phyloP scores from a whole-genome alignment of 1,140 invertebrate genomes.

The Drosophila nigrodunni region DNA sequence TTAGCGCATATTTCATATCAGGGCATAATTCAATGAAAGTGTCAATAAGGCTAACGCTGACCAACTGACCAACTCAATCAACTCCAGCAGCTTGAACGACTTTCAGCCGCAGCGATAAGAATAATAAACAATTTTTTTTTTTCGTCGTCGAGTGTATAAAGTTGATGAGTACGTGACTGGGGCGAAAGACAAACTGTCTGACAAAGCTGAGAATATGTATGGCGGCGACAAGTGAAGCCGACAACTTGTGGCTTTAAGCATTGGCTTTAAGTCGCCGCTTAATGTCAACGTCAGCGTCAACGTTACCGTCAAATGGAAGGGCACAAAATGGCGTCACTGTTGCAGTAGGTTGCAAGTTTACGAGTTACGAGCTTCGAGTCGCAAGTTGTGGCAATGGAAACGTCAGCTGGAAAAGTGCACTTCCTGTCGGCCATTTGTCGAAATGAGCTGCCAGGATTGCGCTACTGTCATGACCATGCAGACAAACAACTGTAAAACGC shows the following conservation, averaged over 20 bases:
- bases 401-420: conserved; percentile 50
- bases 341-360: not conserved
- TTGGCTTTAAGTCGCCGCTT: conserved; percentile 35
- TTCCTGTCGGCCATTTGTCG: conserved; percentile 78
- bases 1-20: conserved; percentile 52
- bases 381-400: conserved; percentile 25
- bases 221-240: conserved; percentile 3
- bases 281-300: conserved; percentile 3
- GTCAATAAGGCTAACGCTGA: conserved; percentile 58
- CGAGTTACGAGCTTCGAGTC: not conserved
- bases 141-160: not conserved
- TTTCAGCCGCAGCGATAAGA: conserved; percentile 36
- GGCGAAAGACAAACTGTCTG: not conserved
- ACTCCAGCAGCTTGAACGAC: conserved; percentile 53
- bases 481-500: conserved; percentile 80
- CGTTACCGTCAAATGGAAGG: not conserved
- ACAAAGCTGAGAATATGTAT: conserved; percentile 3
- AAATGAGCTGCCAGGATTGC: conserved; percentile 79
- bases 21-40: conserved; percentile 78
- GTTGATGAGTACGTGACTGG: conserved; percentile 39
- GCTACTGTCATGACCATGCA: conserved; percentile 65
- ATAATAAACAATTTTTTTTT: conserved; percentile 68
- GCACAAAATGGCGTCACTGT: conserved; percentile 19
- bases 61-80: conserved; percentile 66
- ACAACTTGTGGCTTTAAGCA: conserved; percentile 26